phyloP scores from a whole-genome alignment of 1,140 invertebrate species.

The Drosophila mauritiana region DNA sequence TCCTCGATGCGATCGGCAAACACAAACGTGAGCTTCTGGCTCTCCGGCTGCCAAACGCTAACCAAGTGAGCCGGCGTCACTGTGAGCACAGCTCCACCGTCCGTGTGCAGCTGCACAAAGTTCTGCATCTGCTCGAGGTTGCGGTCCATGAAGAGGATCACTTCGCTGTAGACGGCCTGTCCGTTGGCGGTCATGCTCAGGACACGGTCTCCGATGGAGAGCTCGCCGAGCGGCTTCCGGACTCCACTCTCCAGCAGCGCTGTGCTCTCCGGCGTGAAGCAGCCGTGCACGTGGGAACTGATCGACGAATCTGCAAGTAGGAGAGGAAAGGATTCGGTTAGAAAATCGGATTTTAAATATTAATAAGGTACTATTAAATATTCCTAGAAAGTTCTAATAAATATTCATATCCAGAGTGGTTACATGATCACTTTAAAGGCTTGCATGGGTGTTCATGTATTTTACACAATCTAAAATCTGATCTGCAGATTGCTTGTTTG shows the following conservation, averaged over 20 bases:
- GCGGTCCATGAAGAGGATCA: constrained; percentile 95
- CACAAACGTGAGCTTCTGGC: constrained; percentile 82
- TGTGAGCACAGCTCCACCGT: constrained; percentile 89
- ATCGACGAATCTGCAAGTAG: constrained; percentile 94
- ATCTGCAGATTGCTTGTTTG: constrained; percentile 11
- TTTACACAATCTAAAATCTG: constrained; percentile 6
- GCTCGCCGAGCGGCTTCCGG: constrained; percentile 88
- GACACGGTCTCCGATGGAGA: constrained; percentile 92
- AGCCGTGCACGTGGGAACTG: constrained; percentile 91
- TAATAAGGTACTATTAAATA: too few species aligned
- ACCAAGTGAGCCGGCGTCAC: constrained; percentile 95
- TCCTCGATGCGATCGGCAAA: constrained; percentile 87
- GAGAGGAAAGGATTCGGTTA: constrained; percentile 10
- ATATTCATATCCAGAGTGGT: neutral
- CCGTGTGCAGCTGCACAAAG: constrained; percentile 90
- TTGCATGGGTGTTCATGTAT: too few species aligned
- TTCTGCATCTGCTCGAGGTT: constrained; percentile 88
- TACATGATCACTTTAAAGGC: too few species aligned
- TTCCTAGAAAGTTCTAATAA: too few species aligned
- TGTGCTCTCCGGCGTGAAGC: constrained; percentile 89
- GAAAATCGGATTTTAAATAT: neutral
- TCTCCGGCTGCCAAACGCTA: constrained; percentile 81
- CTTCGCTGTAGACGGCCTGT: constrained; percentile 91
- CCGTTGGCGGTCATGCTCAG: constrained; percentile 90
- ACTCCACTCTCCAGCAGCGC: constrained; percentile 87